Conservation (phyloP, 2,888 invertebrate genomes). For the Temnothorax unifasciatus region DNA sequence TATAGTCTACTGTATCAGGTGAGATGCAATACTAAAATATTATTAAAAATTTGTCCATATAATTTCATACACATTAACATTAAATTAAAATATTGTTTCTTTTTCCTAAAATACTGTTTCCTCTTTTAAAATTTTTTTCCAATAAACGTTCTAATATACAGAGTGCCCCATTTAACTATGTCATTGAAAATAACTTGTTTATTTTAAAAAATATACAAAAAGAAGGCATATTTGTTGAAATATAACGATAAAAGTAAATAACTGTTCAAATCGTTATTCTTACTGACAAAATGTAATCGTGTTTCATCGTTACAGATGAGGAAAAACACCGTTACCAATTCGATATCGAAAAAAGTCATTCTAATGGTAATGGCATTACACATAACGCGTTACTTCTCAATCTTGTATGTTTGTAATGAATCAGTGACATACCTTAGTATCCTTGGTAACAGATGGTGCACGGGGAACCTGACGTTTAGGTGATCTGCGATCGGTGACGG, state of each 20-base stretch:
- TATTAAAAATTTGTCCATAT: not conserved
- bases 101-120: not conserved
- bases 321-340: not conserved
- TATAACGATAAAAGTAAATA: not conserved
- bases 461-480: constrained; percentile 91
- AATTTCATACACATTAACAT: not conserved
- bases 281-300: not conserved
- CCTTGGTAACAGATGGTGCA: constrained; percentile 83
- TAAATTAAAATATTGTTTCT: not conserved
- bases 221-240: not conserved
- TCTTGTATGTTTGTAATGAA: not conserved
- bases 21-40: not conserved
- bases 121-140: not conserved
- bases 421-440: constrained; percentile 79
- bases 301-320: not conserved
- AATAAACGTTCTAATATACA: not conserved
- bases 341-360: not conserved
- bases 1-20: not conserved
- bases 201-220: too few species aligned
- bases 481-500: constrained; percentile 90
- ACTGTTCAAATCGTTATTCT: not conserved
- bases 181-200: too few species aligned
- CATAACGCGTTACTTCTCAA: not conserved
- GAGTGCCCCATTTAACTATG: too few species aligned
- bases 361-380: not conserved